Evolutionary conservation across 2,797 vertebrate species (phyloP).

Genomic region (Tapirus indicus): DNA sequence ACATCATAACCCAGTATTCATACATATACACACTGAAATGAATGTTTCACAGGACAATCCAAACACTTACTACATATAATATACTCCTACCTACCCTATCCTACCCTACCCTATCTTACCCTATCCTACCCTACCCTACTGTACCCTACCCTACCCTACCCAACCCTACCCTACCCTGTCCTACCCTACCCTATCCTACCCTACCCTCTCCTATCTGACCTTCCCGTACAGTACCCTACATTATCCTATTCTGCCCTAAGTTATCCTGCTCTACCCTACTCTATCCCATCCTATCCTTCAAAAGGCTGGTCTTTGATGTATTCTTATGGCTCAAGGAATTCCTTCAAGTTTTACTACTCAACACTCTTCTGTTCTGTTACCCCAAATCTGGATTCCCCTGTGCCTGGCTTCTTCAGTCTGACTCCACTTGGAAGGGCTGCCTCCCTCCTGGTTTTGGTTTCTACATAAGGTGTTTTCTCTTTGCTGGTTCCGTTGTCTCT

Average conservation of each 20-base stretch:
- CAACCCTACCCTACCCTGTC: not conserved
- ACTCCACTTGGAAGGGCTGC: not conserved
- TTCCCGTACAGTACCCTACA: not conserved
- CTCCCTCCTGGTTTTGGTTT: not conserved
- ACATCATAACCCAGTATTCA: not conserved
- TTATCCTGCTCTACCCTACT: not conserved
- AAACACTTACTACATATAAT: not conserved
- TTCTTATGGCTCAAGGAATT: not conserved
- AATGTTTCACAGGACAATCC: not conserved
- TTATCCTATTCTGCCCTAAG: not conserved
- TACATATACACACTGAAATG: not conserved
- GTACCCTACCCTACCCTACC: not conserved
- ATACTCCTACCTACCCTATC: not conserved
- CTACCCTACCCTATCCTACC: not conserved
- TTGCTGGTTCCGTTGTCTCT: constrained; percentile 28
- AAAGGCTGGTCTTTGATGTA: not conserved
- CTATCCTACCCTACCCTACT: not conserved
- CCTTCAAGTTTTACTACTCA: not conserved
- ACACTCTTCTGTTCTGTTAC: not conserved
- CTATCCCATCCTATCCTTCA: not conserved
- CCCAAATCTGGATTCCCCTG: not conserved
- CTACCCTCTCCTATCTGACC: not conserved
- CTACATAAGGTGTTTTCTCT: constrained; percentile 5
- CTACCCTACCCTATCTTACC: not conserved
- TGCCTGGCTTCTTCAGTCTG: not conserved